Base-by-base conservation (phyloP, 1,140 invertebrate genomes). In the Cherax destructor region DNA sequence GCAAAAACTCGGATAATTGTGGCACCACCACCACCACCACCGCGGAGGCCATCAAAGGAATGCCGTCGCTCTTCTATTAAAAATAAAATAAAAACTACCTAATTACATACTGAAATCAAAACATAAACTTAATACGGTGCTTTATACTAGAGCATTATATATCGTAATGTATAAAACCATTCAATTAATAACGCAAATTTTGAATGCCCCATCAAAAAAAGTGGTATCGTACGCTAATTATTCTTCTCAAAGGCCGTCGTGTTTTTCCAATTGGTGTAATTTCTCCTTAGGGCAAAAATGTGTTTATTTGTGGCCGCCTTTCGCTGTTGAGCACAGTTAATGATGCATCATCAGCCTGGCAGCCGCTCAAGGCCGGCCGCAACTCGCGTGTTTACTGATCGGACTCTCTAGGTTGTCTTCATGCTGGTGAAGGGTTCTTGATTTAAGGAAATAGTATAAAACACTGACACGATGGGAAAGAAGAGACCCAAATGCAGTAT, bases 201-300 rank as follows among this genome's bases (percentile, higher is more conserved):
- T 52, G 65, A 74, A 16, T 30, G 41, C 30, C 30, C 30, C 30
- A 41, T 41, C 52, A 30, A 72, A 49, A 85, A 74, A 85, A 85
- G 65, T 56, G 11, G 50, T 77, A 30, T 59, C 78, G 65, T 47
- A n/a, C 52, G 30, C 79, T 81, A 88, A 81, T 88, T 88, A 88
- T 88, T 41, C 86, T 83, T 69, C 86, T 83, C 86, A 88, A 88
- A 88, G 86, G 79, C 61, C 79, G 11, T 78, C 86, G 86, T 88
- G 86, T 88, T 88, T 88, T 88, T 88, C 86, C 86, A 81, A 72
- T 88, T 81, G 78, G 16, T 69, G 86, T 88, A 88, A 88, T 88
- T 88, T 83, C 86, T 88, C 86, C 79, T 56, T 52, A 52, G 65
- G 86, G 86, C 86, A 88, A 88, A 88, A 88, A 88, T 88, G 86